Evolutionary conservation across 2,888 invertebrate genomes (phyloP), one percentile per base, ranked within the genome.

Genomic region (Clivina fossor): DNA sequence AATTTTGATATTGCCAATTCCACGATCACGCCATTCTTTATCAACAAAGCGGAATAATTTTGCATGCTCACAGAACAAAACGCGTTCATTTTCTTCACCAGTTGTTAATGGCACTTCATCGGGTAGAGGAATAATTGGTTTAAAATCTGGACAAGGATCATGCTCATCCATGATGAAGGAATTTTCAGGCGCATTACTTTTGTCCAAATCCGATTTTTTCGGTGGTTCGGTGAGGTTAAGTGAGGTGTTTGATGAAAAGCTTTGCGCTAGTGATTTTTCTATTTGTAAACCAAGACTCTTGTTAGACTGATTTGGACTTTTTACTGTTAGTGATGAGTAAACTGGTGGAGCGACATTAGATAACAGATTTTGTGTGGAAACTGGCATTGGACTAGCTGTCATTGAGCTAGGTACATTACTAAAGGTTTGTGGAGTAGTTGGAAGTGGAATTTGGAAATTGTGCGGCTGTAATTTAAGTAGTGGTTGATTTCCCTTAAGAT

Each of bases 1-100:
- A 13, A 96, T 80, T 72, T 94, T 94, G 33, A 95, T 80, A 58
- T 83, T 82, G 1, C 95, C 95, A 48, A 89, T 76, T 1, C 95
- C 95, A 59, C 94, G 83, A 70, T 96, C 95, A 68, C 93, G 93
- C 95, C 95, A 96, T 68, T 93, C 90, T 58, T 86, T 88, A 2
- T 85, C 81, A n/a, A 80, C 81, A 46, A 66, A 69, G 4, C 92
- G 81, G 72, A 81, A 94, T 4, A 96, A 75, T 73, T 93, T 93
- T 0, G 90, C 90, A 51, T 90, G 79, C n/a, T 84, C 81, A 61
- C 82, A 83, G 70, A 93, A 95, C 63, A 93, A 72, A 1, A 82
- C 75, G 2, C 72, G 78, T 72, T 92, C 90, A 60, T 85, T 80
- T 71, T 91, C 91, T 74, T 91, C 91, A 0, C 90, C 94, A 2